Evolutionary conservation across 2,888 invertebrate genomes (phyloP), one percentile per base, ranked within the genome.

Genomic region (Leucozona laternaria): DNA sequence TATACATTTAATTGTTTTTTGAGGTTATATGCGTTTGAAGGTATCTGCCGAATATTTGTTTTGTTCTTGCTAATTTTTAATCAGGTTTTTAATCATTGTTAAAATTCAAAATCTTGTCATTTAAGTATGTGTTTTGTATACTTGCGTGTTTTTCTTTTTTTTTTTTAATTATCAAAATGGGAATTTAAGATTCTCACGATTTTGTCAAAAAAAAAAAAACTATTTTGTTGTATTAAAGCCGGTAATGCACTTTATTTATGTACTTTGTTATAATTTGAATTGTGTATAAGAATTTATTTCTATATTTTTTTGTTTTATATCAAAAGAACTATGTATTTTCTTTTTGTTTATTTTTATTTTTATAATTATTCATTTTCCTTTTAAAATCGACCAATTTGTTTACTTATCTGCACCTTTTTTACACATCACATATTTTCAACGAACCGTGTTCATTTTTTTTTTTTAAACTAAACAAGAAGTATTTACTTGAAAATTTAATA

Each of bases 181-280:
- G 31, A 34, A 66, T 48, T 48, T 17, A 15, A 15, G 48, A 66
- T 66, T 48, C 34, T 13, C 31, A 37, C 55, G 2, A n/a, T 80
- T 77, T 84, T 10, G 15, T 25, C 25, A 53, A 53, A 53, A 53
- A 53, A 28, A 25, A 11, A 15, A 40, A 15, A 45, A 45, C 7
- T n/a, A 8, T 40, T 10, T 43, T 43, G 2, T 60, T 57, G 64
- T 86, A 58, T 91, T 91, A 91, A 92, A 92, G 91, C 91, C 90
- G 90, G 89, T 91, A 91, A 91, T 91, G 91, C 91, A 91, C 91
- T 91, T 91, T 90, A 90, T 76, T 83, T 91, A 17, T 91, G 91
- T 91, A 91, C 91, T 91, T 82, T 86, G 86, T 81, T 73, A 78
- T 64, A 31, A 86, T 82, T 86, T 82, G 71, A 86, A 82, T 86